These are phyloP conservation scores for Cyclargus thomasi DNA, from an alignment of 1,140 invertebrate genomes.

Conservation along the genomic window DNA sequence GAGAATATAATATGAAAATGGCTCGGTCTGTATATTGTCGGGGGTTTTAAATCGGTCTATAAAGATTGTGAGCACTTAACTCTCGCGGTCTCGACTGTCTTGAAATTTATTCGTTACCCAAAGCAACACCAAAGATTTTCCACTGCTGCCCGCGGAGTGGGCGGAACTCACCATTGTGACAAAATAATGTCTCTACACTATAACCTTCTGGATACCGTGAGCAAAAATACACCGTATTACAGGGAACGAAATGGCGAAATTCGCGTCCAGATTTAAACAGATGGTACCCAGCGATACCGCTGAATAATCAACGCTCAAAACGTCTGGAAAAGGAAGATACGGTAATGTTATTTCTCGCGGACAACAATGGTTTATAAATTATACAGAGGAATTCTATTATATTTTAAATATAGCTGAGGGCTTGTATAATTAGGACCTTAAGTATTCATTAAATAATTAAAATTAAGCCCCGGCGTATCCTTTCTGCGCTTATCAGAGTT, in stretches of 20 bases:
- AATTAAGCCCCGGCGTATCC: neutral
- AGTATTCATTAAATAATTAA: conserved; percentile 19
- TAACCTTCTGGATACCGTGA: conserved; percentile 44
- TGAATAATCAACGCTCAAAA: conserved; percentile 75
- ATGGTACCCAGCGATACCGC: conserved; percentile 63
- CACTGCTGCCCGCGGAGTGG: conserved; percentile 55
- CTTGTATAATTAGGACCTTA: conserved; percentile 15
- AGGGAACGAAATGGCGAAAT: conserved; percentile 34
- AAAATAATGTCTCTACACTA: conserved; percentile 69
- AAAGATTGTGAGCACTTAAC: conserved; percentile 48
- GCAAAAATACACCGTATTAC: conserved; percentile 45
- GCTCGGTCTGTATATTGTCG: conserved; percentile 39
- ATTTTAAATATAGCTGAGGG: conserved; percentile 18
- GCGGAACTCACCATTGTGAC: conserved; percentile 69
- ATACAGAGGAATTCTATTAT: conserved; percentile 26
- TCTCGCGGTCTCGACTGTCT: conserved; percentile 43
- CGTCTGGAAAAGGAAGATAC: conserved; percentile 73
- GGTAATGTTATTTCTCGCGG: conserved; percentile 65
- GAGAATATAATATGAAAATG: conserved; percentile 16
- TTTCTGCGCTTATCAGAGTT: neutral
- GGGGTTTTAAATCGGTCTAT: conserved; percentile 49
- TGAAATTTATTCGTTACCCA: conserved; percentile 70
- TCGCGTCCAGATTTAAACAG: conserved; percentile 40
- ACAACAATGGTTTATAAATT: conserved; percentile 57
- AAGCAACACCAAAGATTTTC: conserved; percentile 61